Percentiles rank a stretch among this genome's conserved stretches.
phyloP scores from a whole-genome alignment of 2,113 vertebrate species.

The Podarcis cretensis region DNA sequence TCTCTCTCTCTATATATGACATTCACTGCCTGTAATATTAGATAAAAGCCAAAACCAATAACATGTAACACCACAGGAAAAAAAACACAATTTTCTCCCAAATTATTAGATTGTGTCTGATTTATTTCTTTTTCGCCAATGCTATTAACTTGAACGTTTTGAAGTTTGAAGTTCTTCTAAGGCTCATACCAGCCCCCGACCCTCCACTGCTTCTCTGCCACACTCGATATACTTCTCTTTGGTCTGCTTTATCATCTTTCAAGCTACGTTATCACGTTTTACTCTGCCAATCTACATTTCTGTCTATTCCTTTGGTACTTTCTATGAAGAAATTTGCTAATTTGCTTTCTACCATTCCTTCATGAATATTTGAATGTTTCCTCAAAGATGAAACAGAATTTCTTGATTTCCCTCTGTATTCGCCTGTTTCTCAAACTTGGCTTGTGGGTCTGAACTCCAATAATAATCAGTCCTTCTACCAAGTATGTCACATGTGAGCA shows the following conservation, averaged over 20 bases:
- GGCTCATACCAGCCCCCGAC: too few species aligned
- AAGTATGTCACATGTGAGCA: not conserved
- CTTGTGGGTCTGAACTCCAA: not conserved
- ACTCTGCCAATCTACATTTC: not conserved
- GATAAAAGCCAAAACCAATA: not conserved
- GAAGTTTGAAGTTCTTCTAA: not conserved
- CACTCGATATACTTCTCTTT: not conserved
- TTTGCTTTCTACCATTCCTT: not conserved
- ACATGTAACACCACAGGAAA: not conserved
- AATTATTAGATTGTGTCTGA: not conserved
- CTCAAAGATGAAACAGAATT: not conserved
- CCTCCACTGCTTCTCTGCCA: too few species aligned
- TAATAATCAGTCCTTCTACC: not conserved
- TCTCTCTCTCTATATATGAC: not conserved
- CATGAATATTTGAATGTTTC: not conserved
- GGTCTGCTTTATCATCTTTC: not conserved
- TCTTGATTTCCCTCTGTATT: not conserved
- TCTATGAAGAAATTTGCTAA: not conserved
- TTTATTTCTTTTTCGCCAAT: not conserved
- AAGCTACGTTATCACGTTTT: not conserved
- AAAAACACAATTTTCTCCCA: not conserved
- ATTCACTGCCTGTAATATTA: not conserved
- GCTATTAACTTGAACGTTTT: not conserved
- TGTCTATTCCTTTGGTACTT: not conserved
- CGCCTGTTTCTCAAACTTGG: not conserved